A percentile compares a stretch with the other conserved stretches of the same genome.
Evolutionary conservation across 2,888 invertebrate genomes (phyloP).

Genomic region (Lissonota sp.): DNA sequence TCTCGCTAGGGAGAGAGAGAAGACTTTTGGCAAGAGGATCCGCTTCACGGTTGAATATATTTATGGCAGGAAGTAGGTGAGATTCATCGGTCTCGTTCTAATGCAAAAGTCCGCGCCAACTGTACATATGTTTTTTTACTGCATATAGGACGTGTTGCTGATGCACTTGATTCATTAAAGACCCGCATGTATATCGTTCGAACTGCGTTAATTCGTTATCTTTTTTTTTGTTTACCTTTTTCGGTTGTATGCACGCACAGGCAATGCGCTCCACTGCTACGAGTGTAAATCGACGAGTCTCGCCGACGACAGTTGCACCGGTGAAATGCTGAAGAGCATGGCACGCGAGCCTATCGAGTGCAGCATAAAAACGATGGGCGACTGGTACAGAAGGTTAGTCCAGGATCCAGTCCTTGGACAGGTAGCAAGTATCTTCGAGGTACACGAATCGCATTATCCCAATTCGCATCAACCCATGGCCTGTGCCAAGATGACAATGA

Average conservation of each 20-base stretch:
- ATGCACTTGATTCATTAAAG: neutral
- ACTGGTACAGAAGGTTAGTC: constrained; percentile 64
- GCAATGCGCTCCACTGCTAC: constrained; percentile 76
- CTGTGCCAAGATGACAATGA: constrained; percentile 75
- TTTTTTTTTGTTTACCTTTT: constrained; percentile 1
- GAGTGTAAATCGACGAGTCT: constrained; percentile 70
- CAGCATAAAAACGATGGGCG: constrained; percentile 62
- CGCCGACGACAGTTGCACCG: constrained; percentile 69
- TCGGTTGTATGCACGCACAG: constrained; percentile 65
- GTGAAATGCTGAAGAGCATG: constrained; percentile 64
- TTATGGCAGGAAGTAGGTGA: constrained; percentile 18
- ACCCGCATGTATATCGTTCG: neutral
- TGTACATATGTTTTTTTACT: neutral
- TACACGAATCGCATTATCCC: constrained; percentile 44
- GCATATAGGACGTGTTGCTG: neutral
- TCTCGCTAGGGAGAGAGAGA: constrained; percentile 7
- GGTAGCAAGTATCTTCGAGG: constrained; percentile 71
- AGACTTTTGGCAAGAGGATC: constrained; percentile 42
- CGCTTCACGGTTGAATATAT: constrained; percentile 29
- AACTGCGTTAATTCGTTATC: neutral
- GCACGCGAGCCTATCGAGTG: constrained; percentile 69
- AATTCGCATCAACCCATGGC: constrained; percentile 64
- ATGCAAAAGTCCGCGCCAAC: constrained; percentile 20
- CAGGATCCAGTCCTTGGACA: constrained; percentile 54
- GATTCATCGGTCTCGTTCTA: constrained; percentile 15